phyloP scores from a whole-genome alignment of 37 sponge, comb jelly and placozoan genomes.

The Hexactinellida sp. region DNA sequence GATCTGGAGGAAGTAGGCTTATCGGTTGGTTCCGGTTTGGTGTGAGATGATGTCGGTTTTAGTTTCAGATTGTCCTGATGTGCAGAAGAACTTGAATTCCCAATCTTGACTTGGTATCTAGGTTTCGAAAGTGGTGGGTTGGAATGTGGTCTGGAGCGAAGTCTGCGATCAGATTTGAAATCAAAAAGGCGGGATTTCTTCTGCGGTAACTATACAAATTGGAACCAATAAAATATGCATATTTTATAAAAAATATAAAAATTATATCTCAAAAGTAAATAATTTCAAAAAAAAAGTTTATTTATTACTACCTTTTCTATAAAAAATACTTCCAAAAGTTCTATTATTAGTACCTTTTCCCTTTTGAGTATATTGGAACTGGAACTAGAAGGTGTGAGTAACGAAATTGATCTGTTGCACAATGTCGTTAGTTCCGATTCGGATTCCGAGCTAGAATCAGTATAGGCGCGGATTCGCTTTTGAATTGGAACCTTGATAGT shows the following conservation, averaged over 20 bases:
- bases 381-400: neutral
- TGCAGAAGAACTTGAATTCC: neutral
- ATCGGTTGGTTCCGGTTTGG: neutral
- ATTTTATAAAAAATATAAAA: neutral
- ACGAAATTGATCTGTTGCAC: neutral
- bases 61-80: neutral
- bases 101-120: neutral
- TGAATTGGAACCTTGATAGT: conserved; percentile 5
- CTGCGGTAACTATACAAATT: neutral
- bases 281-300: neutral
- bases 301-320: no score
- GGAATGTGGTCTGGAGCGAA: conserved; percentile 5
- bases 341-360: neutral
- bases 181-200: neutral
- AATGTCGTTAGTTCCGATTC: neutral
- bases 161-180: neutral
- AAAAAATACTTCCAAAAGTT: no score
- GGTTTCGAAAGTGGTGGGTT: neutral
- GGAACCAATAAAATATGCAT: neutral
- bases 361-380: neutral
- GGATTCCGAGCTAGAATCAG: neutral
- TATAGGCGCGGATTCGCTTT: neutral
- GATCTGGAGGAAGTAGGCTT: neutral
- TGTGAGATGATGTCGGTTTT: neutral
- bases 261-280: neutral